phyloP scores from a whole-genome alignment of 92 coral and sea anemone species.

The Pocillopora grandis region DNA sequence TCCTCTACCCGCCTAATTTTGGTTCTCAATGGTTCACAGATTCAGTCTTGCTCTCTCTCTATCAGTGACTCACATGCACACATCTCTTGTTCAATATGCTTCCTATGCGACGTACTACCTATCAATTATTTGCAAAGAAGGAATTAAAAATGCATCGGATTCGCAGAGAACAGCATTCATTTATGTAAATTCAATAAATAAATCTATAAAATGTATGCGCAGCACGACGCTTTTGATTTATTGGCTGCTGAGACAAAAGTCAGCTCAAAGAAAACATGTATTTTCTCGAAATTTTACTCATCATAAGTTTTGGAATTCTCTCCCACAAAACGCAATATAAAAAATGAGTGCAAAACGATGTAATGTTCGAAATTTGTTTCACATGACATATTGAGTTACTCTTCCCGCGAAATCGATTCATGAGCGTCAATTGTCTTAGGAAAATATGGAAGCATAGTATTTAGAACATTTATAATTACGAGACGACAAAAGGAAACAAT shows the following conservation, averaged over 20 bases:
- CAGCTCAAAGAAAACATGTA: background rate
- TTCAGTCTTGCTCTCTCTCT: background rate
- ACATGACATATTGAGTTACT: constrained; percentile 6
- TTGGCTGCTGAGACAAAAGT: background rate
- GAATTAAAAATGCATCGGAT: background rate
- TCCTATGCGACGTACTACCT: background rate
- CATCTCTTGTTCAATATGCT: background rate
- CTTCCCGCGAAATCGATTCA: constrained; percentile 21
- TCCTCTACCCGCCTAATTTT: background rate
- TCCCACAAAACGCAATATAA: too few species aligned
- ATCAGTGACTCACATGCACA: too few species aligned
- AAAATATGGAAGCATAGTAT: background rate
- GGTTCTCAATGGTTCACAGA: background rate
- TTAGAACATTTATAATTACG: background rate
- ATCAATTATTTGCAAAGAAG: background rate
- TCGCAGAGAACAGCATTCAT: background rate
- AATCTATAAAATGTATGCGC: constrained; percentile 12
- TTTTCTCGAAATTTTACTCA: background rate
- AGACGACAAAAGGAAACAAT: background rate
- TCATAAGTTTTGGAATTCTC: too few species aligned
- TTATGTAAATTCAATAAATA: background rate
- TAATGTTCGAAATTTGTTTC: too few species aligned
- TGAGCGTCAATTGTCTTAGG: background rate
- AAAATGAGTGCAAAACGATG: too few species aligned
- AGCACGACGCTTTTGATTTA: constrained; percentile 18